Evolutionary conservation across 2,888 invertebrate genomes (phyloP).

Genomic region (Xestia xanthographa): DNA sequence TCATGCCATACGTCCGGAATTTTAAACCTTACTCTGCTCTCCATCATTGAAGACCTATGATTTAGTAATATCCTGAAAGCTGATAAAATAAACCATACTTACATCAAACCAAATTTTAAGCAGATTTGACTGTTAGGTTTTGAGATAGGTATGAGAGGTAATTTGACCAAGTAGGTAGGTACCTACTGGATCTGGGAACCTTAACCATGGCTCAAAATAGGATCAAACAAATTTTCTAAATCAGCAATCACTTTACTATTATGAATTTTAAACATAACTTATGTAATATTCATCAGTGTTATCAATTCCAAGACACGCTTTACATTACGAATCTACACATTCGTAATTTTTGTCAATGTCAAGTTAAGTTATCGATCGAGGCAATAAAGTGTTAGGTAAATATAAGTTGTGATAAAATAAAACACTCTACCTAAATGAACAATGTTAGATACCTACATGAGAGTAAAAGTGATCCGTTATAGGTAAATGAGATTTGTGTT

Average conservation of each 20-base stretch:
- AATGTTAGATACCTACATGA: not conserved
- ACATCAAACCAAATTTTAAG: not conserved
- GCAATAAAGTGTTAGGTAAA: not conserved
- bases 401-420: slow-evolving; percentile 8
- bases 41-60: not conserved
- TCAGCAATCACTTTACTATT: too few relatives aligned
- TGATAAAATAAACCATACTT: not conserved
- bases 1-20: too few relatives aligned
- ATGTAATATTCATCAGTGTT: not conserved
- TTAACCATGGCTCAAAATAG: not conserved
- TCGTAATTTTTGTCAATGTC: slow-evolving; percentile 28
- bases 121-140: not conserved
- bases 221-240: not conserved
- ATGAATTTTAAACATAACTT: not conserved
- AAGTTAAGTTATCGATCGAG: slow-evolving; percentile 32
- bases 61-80: not conserved
- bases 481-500: slow-evolving; percentile 4
- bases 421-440: slow-evolving; percentile 5
- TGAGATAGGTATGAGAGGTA: too few relatives aligned
- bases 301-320: slow-evolving; percentile 17
- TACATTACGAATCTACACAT: not conserved
- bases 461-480: slow-evolving; percentile 31
- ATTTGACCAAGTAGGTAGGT: not conserved
- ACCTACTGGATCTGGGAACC: not conserved
- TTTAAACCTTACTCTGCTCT: not conserved